phyloP scores from a whole-genome alignment of 2,113 vertebrate genomes.

The Pluvianellus socialis region DNA sequence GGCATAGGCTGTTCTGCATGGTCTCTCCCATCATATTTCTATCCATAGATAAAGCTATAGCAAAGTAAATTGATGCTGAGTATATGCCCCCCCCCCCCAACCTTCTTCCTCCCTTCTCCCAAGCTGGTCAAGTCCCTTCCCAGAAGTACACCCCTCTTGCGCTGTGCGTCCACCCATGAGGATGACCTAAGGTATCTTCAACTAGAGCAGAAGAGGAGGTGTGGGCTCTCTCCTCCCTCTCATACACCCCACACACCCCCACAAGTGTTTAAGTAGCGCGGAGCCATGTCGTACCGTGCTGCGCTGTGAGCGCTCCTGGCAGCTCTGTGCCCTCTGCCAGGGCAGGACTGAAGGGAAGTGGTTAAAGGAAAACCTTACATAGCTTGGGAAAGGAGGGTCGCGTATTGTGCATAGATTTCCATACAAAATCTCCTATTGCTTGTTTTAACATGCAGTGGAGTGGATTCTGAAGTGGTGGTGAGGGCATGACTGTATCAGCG shows the following conservation, averaged over 20 bases:
- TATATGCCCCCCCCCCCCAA: no score
- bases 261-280: no score
- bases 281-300: not conserved
- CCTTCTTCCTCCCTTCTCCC: not conserved
- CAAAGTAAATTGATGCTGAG: not conserved
- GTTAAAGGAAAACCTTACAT: not conserved
- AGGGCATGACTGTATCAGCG: not conserved
- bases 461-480: not conserved
- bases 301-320: not conserved
- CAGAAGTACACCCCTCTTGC: no score
- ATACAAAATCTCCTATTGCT: not conserved
- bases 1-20: not conserved
- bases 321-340: not conserved
- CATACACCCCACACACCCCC: not conserved
- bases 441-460: not conserved
- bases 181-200: not conserved
- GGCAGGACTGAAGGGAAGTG: not conserved
- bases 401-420: not conserved
- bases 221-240: not conserved
- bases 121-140: not conserved
- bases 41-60: not conserved
- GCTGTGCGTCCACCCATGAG: not conserved
- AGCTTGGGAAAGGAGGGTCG: not conserved
- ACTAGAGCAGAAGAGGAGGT: not conserved
- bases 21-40: not conserved